Conservation (phyloP, 53 echinoderm and acorn worm genomes). For the Stichopus horrens region DNA sequence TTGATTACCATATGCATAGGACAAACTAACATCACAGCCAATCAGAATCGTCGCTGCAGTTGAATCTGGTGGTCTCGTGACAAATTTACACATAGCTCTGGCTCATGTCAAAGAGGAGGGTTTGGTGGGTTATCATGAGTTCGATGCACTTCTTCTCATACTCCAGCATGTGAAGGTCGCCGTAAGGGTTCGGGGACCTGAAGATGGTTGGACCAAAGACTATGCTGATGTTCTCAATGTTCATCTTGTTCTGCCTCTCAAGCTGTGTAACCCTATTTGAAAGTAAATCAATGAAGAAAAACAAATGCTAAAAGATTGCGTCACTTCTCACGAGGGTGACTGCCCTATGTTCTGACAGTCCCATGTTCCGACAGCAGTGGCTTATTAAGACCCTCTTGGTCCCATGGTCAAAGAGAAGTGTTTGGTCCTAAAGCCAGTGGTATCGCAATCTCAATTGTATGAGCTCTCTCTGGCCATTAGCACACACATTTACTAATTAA, state of each 20-base stretch:
- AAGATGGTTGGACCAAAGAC: slow-evolving; percentile 96
- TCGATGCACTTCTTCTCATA: slow-evolving; percentile 93
- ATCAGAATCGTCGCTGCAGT: background rate
- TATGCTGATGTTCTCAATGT: slow-evolving; percentile 86
- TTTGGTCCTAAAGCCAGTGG: too few species aligned
- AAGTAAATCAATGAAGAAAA: background rate
- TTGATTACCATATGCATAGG: slow-evolving; percentile 5
- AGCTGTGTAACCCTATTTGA: slow-evolving; percentile 69
- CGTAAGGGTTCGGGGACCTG: slow-evolving; percentile 84
- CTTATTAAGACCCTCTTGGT: too few species aligned
- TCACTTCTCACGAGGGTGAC: too few species aligned
- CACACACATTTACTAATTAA: too few species aligned
- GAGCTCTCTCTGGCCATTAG: too few species aligned
- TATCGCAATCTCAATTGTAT: too few species aligned
- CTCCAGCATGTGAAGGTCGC: slow-evolving; percentile 83
- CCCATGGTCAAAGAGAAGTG: too few species aligned
- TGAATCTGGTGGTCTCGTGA: background rate
- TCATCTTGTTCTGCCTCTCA: slow-evolving; percentile 85
- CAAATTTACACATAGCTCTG: slow-evolving; percentile 44
- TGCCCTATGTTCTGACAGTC: too few species aligned
- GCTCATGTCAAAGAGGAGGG: slow-evolving; percentile 67
- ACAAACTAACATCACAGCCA: background rate
- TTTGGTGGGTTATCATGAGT: slow-evolving; percentile 74
- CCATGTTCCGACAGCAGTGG: too few species aligned
- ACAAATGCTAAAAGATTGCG: too few species aligned